These are phyloP conservation scores for Enhydra lutris DNA, from an alignment of 2,113 vertebrate genomes.

Conservation along the genomic window DNA sequence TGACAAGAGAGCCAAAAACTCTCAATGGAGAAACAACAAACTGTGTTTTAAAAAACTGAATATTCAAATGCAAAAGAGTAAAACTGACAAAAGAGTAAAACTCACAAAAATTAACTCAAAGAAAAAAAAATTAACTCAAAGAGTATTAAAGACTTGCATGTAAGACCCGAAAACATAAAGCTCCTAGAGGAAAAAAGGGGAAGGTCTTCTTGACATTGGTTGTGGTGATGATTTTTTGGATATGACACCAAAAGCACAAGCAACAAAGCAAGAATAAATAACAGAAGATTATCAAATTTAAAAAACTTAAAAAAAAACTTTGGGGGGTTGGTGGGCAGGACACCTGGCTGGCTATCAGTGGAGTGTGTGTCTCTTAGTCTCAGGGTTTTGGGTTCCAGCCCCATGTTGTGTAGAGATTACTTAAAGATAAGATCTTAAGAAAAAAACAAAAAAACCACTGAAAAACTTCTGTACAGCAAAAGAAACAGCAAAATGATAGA, in stretches of 20 bases:
- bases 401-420: not conserved
- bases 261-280: not conserved
- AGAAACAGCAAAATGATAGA: not conserved
- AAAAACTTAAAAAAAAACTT: not conserved
- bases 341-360: not conserved
- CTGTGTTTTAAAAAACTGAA: not conserved
- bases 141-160: not conserved
- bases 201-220: not conserved
- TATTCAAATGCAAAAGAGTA: not conserved
- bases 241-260: not conserved
- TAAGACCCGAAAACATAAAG: not conserved
- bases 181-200: not conserved
- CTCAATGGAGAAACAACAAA: not conserved
- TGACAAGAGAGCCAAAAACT: not conserved
- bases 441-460: not conserved
- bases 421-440: not conserved
- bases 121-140: not conserved
- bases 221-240: not conserved
- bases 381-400: not conserved
- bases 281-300: not conserved
- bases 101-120: not conserved
- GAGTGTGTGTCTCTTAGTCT: not conserved
- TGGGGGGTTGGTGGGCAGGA: not conserved
- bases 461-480: not conserved
- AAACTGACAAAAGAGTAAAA: not conserved